These are phyloP conservation scores for Lasioglossum morio DNA, from an alignment of 2,888 invertebrate genomes.

Conservation along the genomic window DNA sequence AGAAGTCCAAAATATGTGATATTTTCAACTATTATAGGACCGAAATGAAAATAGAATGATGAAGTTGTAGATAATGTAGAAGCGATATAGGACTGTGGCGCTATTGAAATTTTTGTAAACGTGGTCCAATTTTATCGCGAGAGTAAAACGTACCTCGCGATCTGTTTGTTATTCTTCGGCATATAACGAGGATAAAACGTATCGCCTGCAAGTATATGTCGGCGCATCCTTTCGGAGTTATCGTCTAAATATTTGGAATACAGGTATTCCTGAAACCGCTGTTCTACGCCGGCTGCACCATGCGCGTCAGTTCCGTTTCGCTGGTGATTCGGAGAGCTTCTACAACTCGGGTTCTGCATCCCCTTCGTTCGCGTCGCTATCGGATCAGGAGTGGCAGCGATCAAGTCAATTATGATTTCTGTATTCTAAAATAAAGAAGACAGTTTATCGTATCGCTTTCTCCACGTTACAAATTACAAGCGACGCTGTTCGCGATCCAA, in stretches of 20 bases:
- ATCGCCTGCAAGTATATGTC: not conserved
- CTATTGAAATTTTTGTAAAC: not conserved
- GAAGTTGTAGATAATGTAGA: not conserved
- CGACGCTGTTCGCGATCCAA: not conserved
- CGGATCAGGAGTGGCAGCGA: not conserved
- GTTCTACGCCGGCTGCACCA: constrained; percentile 57
- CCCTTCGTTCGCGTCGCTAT: not conserved
- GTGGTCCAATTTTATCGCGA: not conserved
- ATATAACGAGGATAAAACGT: not conserved
- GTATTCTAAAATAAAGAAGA: not conserved
- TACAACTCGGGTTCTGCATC: constrained; percentile 16
- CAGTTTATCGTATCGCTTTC: not conserved
- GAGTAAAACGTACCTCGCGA: not conserved
- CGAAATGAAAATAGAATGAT: not conserved
- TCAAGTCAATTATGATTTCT: constrained; percentile 2
- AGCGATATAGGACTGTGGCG: not conserved
- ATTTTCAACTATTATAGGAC: not conserved
- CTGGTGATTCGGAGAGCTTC: constrained; percentile 60
- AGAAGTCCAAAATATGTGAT: not conserved
- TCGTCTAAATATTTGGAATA: constrained; percentile 78
- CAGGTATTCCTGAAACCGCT: constrained; percentile 67
- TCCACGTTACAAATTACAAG: not conserved
- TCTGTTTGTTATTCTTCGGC: not conserved
- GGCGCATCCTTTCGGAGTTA: constrained; percentile 30
- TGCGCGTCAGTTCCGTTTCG: constrained; percentile 69